phyloP scores from a whole-genome alignment of 2,888 invertebrate species.

The Drosophila imparisetae region DNA sequence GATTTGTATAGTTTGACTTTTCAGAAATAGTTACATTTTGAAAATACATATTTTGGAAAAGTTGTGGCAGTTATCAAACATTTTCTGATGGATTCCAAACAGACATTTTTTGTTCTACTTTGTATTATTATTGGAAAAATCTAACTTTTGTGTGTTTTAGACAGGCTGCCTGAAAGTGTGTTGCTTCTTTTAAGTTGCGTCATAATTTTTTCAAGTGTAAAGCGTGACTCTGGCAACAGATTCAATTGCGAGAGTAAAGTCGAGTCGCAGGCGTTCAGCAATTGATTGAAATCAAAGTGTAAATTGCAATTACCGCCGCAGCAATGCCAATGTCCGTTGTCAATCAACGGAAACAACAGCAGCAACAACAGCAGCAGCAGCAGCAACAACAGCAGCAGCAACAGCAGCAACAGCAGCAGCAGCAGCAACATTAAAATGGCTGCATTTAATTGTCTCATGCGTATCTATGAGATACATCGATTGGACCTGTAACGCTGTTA shows the following conservation, averaged over 20 bases:
- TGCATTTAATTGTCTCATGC: constrained; percentile 69
- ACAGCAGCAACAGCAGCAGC: neutral
- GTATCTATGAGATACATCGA: constrained; percentile 41
- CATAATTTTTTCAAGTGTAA: neutral
- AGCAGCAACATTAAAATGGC: constrained; percentile 54
- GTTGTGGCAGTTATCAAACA: neutral
- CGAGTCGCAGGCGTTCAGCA: constrained; percentile 28
- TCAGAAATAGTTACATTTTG: too few species aligned
- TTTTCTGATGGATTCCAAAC: neutral
- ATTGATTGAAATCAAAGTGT: constrained; percentile 80
- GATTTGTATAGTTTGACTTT: neutral
- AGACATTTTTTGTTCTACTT: neutral
- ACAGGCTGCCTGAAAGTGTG: neutral
- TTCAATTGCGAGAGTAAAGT: neutral
- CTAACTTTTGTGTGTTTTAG: neutral
- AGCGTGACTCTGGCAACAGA: neutral
- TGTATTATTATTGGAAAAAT: neutral
- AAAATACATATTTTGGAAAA: neutral
- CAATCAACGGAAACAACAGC: constrained; percentile 53
- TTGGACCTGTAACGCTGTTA: constrained; percentile 15
- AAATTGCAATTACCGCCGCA: constrained; percentile 67
- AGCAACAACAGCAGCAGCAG: neutral
- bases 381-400: neutral
- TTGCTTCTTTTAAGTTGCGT: neutral
- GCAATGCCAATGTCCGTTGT: constrained; percentile 52